These are phyloP conservation scores for Heterotis niloticus DNA, from an alignment of 2,113 vertebrate genomes.

Conservation along the genomic window DNA sequence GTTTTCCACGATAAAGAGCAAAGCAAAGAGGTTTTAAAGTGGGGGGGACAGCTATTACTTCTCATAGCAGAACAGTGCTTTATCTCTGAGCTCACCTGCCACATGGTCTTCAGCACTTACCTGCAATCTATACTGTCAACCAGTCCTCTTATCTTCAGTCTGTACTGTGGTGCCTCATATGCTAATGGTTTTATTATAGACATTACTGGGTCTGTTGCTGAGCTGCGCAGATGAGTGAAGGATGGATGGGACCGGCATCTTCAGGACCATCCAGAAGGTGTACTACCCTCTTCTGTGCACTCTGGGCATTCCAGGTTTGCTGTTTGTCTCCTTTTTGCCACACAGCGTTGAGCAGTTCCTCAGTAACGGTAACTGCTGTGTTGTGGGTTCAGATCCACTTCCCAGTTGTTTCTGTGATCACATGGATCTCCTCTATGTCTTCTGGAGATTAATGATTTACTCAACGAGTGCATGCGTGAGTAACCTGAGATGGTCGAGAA, in stretches of 20 bases:
- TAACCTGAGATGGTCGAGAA: too few species aligned
- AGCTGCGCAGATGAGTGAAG: conserved; percentile 24
- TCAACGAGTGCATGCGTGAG: too few species aligned
- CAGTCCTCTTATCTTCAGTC: conserved; percentile 4
- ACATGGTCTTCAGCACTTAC: too few species aligned
- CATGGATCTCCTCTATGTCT: too few species aligned
- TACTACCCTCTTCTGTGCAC: conserved; percentile 67
- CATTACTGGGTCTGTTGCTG: conserved; percentile 39
- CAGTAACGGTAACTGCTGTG: too few species aligned
- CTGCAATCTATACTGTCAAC: too few species aligned
- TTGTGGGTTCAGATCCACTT: too few species aligned
- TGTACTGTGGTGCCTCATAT: conserved; percentile 20
- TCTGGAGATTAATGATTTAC: too few species aligned
- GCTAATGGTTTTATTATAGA: conserved; percentile 55
- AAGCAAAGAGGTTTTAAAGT: too few species aligned
- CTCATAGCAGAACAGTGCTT: background rate
- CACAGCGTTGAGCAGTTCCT: too few species aligned
- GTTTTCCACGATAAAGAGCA: background rate
- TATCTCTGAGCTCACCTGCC: background rate
- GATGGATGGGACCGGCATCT: conserved; percentile 55
- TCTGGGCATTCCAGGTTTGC: conserved; percentile 68
- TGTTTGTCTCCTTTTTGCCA: background rate
- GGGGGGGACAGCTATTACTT: background rate
- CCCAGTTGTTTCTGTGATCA: too few species aligned
- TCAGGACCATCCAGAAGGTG: conserved; percentile 61